Evolutionary conservation across 2,113 vertebrate genomes (phyloP).

Genomic region (Chiloscyllium plagiosum): DNA sequence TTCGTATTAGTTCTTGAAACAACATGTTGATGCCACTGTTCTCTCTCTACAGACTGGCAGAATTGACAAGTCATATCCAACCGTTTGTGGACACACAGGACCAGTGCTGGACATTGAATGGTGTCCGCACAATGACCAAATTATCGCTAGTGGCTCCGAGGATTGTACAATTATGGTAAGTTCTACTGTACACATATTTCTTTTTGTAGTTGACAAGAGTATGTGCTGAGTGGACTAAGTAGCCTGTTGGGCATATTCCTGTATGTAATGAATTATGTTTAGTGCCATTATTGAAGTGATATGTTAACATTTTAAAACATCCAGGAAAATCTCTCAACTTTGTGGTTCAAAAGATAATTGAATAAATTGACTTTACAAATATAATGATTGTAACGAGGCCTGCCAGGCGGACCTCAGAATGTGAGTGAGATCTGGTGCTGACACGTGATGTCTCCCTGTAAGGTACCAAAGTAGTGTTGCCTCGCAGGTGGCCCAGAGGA

Average conservation of each 20-base stretch:
- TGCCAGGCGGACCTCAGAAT: too few relatives aligned
- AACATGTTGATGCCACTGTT: constrained; percentile 35
- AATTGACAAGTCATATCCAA: constrained; percentile 93
- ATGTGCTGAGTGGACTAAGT: background rate
- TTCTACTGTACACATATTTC: background rate
- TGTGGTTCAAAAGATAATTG: background rate
- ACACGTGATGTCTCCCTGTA: too few relatives aligned
- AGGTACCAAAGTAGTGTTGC: too few relatives aligned
- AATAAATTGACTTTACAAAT: background rate
- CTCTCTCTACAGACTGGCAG: constrained; percentile 70
- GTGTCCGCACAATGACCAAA: constrained; percentile 93
- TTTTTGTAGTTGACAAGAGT: background rate
- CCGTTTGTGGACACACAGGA: constrained; percentile 92
- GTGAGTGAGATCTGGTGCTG: too few relatives aligned
- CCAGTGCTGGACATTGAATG: constrained; percentile 95
- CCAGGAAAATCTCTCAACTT: background rate
- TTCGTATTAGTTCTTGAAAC: background rate
- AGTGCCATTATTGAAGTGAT: background rate
- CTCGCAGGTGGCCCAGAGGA: too few relatives aligned
- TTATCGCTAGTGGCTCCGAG: constrained; percentile 91
- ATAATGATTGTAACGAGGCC: background rate
- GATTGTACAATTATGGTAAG: constrained; percentile 93
- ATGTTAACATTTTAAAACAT: background rate
- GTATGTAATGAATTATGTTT: background rate
- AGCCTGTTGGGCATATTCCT: background rate